Evolutionary conservation across 2,797 vertebrate species (phyloP).

Genomic region (Epinephelus malabaricus): DNA sequence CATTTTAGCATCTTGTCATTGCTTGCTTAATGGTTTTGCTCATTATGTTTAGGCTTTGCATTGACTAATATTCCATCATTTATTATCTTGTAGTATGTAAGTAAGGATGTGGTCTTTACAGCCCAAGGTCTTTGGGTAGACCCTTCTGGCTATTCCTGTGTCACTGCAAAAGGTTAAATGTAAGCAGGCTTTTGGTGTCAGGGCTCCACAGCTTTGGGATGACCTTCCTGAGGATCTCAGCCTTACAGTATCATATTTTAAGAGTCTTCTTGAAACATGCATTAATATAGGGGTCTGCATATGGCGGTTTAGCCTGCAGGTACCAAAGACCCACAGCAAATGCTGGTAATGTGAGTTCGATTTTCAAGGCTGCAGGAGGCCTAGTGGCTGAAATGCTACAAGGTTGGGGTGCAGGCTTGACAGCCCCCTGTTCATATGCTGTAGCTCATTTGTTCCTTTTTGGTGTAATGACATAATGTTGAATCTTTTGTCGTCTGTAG

Average conservation of each 20-base stretch:
- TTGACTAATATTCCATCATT: neutral
- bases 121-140: neutral
- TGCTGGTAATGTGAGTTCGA: neutral
- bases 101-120: neutral
- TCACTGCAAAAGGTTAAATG: constrained; percentile 34
- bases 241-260: constrained; percentile 6
- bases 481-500: neutral
- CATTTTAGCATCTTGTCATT: neutral
- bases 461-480: neutral
- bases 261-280: neutral
- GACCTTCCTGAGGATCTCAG: constrained; percentile 11
- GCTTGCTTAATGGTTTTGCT: neutral
- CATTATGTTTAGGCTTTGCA: neutral
- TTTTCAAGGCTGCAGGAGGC: constrained; percentile 7
- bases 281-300: constrained; percentile 10
- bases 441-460: neutral
- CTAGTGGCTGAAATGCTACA: neutral
- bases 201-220: neutral
- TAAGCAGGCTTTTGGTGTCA: constrained; percentile 18
- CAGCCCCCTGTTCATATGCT: neutral
- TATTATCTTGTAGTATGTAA: neutral
- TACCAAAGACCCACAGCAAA: neutral
- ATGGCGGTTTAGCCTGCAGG: neutral
- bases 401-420: constrained; percentile 3
- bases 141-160: constrained; percentile 6